A percentile compares a stretch with the other conserved stretches of the same genome.
Evolutionary conservation across 1,140 invertebrate species (phyloP).

Genomic region (Ceratina calcarata): DNA sequence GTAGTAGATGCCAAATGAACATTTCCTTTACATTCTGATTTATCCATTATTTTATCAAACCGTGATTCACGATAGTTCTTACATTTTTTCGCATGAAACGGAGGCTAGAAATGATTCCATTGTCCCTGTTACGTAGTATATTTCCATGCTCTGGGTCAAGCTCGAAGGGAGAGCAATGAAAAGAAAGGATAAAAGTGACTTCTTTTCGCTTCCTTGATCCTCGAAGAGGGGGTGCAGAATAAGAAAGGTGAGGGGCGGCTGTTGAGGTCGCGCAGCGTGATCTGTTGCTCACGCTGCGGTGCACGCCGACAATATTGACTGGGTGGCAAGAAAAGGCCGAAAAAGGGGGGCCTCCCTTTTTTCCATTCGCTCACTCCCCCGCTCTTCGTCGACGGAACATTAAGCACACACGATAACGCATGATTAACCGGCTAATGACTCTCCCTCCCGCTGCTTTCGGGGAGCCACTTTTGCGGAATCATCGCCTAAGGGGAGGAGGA

Average conservation of each 20-base stretch:
- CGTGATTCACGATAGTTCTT: too few species aligned
- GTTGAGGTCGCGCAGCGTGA: conserved; percentile 62
- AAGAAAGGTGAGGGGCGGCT: conserved; percentile 26
- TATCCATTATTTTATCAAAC: too few species aligned
- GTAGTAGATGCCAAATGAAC: not conserved
- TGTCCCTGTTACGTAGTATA: too few species aligned
- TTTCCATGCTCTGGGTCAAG: too few species aligned
- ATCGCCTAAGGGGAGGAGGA: conserved; percentile 41
- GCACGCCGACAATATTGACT: conserved; percentile 77
- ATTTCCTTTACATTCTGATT: not conserved
- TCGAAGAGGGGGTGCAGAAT: conserved; percentile 2
- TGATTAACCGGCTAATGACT: conserved; percentile 80
- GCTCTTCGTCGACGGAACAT: conserved; percentile 80
- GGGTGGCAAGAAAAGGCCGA: conserved; percentile 68
- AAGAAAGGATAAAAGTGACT: conserved; percentile 16
- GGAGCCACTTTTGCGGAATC: conserved; percentile 52
- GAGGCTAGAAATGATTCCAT: too few species aligned
- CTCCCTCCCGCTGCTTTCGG: conserved; percentile 57
- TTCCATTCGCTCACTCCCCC: conserved; percentile 68
- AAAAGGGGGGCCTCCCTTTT: conserved; percentile 57
- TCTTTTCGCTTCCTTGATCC: conserved; percentile 36
- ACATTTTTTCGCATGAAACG: too few species aligned
- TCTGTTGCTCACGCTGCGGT: conserved; percentile 75
- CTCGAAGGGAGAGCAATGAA: not conserved
- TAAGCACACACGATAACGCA: conserved; percentile 80